Evolutionary conservation across 2,888 invertebrate species (phyloP), one percentile per base, ranked within the genome.

Genomic region (Ophion slaviceki): DNA sequence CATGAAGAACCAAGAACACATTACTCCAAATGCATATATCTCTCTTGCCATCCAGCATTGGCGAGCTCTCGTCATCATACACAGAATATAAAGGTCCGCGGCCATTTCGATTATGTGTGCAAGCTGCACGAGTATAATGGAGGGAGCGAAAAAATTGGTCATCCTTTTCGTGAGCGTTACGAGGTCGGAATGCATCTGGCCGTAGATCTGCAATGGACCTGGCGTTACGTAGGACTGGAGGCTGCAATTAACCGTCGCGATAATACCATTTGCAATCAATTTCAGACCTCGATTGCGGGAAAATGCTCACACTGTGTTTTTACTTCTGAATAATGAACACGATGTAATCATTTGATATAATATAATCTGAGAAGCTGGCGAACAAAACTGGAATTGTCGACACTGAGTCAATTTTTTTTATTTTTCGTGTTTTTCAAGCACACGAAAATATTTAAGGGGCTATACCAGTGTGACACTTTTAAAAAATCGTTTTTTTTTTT

Each of bases 151-250:
- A 28, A 85, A 86, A 1, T 86, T 53, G 1, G 80, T 70, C 8
- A 86, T 76, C 68, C 64, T 82, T 59, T 64, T 71, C 14, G 82
- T 77, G 8, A 86, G 45, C 4, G 77, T 61, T 8, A 84, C 78
- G 14, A 88, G 86, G 62, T 88, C 85, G 10, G 84, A 74, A 36
- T 87, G 85, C 14, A 87, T 61, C 53, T 83, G 83, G 32, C 81
- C 83, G 70, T 75, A 85, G 8, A 74, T 17, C 59, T 81, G 78
- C 67, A 88, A 61, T 17, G 71, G 80, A 64, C 20, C 40, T 6
- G 47, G 53, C 28, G 14, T 72, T 17, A 36, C 71, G 28, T 57
- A 59, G 4, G 81, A n/a, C 20, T 80, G 66, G 8, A 81, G 59
- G 40, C 86, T 87, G 77, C 1, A 84, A 83, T 61, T 32, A 53